These are phyloP conservation scores for Cottoperca gobio DNA, from an alignment of 2,797 vertebrate species.

Conservation along the genomic window DNA sequence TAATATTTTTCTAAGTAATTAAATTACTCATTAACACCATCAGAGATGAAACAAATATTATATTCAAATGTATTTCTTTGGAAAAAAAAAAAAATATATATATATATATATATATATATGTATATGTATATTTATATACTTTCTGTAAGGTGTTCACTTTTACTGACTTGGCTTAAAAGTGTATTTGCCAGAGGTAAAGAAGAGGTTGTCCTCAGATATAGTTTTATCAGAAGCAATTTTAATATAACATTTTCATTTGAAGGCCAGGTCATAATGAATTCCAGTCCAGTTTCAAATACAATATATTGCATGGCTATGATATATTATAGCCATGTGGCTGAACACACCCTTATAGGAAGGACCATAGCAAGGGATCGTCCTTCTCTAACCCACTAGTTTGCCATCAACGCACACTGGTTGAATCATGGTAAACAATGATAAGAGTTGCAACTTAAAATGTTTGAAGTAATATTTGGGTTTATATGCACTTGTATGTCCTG, in stretches of 20 bases:
- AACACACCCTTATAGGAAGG: slow-evolving; percentile 12
- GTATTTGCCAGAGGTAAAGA: slow-evolving; percentile 2
- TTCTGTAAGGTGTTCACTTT: slow-evolving; percentile 1
- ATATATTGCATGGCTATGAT: too few relatives aligned
- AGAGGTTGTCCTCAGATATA: neutral
- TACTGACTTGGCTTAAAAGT: neutral
- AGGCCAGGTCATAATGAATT: slow-evolving; percentile 20
- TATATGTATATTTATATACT: too few relatives aligned
- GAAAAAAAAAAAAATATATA: too few relatives aligned
- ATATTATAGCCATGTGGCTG: neutral
- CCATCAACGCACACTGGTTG: neutral
- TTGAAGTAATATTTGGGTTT: neutral
- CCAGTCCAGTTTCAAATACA: slow-evolving; percentile 30
- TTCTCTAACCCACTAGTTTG: neutral
- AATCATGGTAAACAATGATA: neutral
- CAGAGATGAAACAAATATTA: too few relatives aligned
- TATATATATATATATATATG: too few relatives aligned
- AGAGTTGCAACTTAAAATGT: neutral
- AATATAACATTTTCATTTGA: slow-evolving; percentile 14
- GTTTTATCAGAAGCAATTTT: slow-evolving; percentile 9
- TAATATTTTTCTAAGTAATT: too few relatives aligned
- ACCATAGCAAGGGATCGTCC: neutral
- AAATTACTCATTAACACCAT: too few relatives aligned
- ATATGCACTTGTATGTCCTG: neutral
- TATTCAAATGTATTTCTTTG: too few relatives aligned